Base-by-base conservation (phyloP, 2,797 vertebrate species). In the Catharus ustulatus region DNA sequence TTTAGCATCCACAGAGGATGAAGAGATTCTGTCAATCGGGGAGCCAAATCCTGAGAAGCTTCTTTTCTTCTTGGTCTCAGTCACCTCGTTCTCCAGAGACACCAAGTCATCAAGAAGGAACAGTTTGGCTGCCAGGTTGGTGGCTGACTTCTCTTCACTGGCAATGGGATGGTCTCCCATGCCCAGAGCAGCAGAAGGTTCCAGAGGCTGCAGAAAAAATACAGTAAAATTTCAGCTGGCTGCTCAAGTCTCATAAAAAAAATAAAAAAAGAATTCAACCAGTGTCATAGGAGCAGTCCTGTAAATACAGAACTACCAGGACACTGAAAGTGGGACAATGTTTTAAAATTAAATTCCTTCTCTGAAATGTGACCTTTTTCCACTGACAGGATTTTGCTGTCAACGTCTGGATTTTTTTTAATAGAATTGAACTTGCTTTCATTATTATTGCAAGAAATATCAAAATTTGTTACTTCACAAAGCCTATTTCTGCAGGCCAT, bases 61-160 rank as follows among this genome's bases (percentile, higher is more conserved):
- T 92, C 99, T 98, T 96, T 99, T 99, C 94, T 97, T 99, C 97
- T 99, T 99, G 19, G 98, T 98, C 96, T 99, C 99, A 1, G 98
- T 98, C 84, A 98, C 98, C 1, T 99, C 98, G 0, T 99, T 99
- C 94, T 99, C 98, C 96, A 98, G 91, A 79, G 97, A 98, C n/a
- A 98, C 96, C 89, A 98, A 94, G 34, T 98, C 97, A 67, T 98
- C 97, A 18, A 98, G 93, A 82, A 97, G 96, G 38, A 98, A 84
- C 18, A 98, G 94, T 89, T 98, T 99, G 19, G 95, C 89, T 13
- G 92, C 96, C 46, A 98, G 85, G 45, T 95, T 97, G 32, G 96
- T 94, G 64, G 97, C 93, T 11, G 96, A 90, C 75, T 98, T 99
- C 74, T 97, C 96, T 67, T 96, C 97, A 4, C 69, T 91, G 24